Conservation (phyloP, 2,113 vertebrate species). For the Platycercus adscitus region DNA sequence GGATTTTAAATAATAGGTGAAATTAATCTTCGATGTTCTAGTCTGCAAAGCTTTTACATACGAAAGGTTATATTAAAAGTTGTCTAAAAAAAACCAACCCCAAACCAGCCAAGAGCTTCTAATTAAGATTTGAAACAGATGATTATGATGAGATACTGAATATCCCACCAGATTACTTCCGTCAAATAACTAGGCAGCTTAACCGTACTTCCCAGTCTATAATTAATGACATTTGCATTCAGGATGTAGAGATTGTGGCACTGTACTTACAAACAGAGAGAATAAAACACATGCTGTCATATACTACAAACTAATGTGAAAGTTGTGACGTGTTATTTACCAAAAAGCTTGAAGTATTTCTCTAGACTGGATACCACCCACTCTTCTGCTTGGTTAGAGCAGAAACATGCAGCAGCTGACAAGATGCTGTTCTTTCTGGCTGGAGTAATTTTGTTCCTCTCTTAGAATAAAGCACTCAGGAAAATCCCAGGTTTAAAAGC, state of each 20-base stretch:
- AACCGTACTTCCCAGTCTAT: background rate
- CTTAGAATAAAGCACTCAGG: background rate
- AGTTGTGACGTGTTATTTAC: background rate
- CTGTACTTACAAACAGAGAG: background rate
- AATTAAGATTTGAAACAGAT: conserved; percentile 31
- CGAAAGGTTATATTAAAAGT: background rate
- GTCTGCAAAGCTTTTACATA: background rate
- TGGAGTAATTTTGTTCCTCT: background rate
- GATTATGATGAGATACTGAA: background rate
- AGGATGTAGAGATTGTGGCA: background rate
- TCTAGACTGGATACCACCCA: background rate
- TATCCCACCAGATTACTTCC: background rate
- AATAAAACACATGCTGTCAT: background rate
- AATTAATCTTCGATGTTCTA: background rate
- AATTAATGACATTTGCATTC: conserved; percentile 5
- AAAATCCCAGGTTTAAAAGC: background rate
- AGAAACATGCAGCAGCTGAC: background rate
- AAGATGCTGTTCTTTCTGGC: background rate
- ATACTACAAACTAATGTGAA: background rate
- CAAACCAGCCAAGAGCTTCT: background rate
- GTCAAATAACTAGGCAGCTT: background rate
- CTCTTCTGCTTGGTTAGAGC: background rate
- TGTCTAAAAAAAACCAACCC: background rate
- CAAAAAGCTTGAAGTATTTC: background rate
- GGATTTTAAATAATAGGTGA: background rate